A percentile compares a stretch with the other conserved stretches of the same genome.
These are phyloP conservation scores for Seladonia tumulorum DNA, from an alignment of 2,888 invertebrate species.

Conservation along the genomic window DNA sequence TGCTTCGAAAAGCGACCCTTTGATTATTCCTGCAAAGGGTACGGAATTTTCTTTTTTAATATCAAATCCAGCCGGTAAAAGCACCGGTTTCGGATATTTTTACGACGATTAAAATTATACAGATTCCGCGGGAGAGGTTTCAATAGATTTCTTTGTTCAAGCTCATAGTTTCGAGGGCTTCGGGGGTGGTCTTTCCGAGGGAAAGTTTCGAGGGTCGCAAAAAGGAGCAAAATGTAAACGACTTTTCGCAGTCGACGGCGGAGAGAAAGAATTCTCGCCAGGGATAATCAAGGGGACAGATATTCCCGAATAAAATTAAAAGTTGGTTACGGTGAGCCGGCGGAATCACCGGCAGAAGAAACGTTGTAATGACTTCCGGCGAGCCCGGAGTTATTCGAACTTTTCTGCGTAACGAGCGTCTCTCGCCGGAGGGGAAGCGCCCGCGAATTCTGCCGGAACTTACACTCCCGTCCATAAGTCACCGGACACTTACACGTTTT, in stretches of 20 bases:
- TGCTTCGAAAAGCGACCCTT: no score
- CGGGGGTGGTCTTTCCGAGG: no score
- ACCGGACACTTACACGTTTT: no score
- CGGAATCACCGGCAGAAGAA: slow-evolving; percentile 29
- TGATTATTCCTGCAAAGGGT: no score
- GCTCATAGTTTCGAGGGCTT: no score
- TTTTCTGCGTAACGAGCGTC: slow-evolving; percentile 45
- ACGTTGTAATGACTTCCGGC: slow-evolving; percentile 55
- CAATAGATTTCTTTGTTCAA: no score
- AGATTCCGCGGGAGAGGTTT: no score
- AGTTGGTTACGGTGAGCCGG: slow-evolving; percentile 22
- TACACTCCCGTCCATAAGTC: no score
- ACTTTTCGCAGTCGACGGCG: background rate
- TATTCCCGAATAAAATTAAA: slow-evolving; percentile 27
- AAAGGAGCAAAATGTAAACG: background rate
- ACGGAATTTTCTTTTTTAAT: no score
- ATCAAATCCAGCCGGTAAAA: no score
- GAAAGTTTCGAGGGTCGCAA: background rate
- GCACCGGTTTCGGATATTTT: no score
- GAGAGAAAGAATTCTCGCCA: slow-evolving; percentile 14
- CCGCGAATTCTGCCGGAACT: slow-evolving; percentile 23
- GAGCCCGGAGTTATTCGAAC: slow-evolving; percentile 30
- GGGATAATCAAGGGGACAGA: slow-evolving; percentile 24
- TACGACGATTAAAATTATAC: no score
- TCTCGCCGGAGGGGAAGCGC: background rate